phyloP scores from a whole-genome alignment of 1,140 invertebrate genomes.

The Ceratitis capitata region DNA sequence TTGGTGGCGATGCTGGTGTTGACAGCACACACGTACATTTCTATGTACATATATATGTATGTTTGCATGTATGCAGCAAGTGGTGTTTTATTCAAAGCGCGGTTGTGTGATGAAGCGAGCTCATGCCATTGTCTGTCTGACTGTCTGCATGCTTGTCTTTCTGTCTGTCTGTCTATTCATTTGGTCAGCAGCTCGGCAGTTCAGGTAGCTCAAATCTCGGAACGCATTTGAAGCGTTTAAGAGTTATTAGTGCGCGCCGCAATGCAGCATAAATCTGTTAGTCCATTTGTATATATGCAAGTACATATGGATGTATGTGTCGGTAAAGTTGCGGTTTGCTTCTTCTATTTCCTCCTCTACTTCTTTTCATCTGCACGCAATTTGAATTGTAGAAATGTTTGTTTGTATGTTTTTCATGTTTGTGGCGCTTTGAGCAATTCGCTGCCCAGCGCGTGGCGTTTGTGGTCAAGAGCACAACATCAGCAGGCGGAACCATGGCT shows the following conservation, averaged over 20 bases:
- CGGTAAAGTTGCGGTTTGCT: no score
- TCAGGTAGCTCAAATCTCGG: neutral
- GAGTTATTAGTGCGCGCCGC: slow-evolving; percentile 29
- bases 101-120: neutral
- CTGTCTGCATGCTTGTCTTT: no score
- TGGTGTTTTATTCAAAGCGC: neutral
- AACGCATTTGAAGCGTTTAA: slow-evolving; percentile 34
- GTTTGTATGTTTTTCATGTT: no score
- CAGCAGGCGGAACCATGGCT: neutral
- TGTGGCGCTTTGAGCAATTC: no score
- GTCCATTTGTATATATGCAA: neutral
- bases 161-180: neutral
- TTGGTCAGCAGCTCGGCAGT: neutral
- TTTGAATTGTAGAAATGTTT: no score
- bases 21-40: slow-evolving; percentile 20
- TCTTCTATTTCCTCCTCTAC: no score
- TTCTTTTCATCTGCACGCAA: no score
- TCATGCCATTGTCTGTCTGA: neutral
- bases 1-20: neutral
- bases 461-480: neutral
- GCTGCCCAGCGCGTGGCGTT: neutral
- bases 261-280: neutral
- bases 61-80: no score
- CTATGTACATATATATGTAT: no score
- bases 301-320: no score